phyloP scores from a whole-genome alignment of 2,888 invertebrate genomes.

The Syrphus vitripennis region DNA sequence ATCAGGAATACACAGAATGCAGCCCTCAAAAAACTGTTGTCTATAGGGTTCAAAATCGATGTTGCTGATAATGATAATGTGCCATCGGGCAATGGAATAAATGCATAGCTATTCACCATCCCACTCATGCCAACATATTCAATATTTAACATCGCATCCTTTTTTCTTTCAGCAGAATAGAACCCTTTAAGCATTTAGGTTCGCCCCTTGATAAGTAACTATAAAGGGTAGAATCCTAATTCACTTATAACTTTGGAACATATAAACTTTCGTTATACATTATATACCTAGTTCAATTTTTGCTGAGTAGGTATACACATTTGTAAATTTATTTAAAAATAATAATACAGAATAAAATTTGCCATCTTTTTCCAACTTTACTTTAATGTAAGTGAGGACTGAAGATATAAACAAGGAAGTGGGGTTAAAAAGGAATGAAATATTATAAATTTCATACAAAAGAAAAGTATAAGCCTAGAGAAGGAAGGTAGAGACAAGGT shows the following conservation, averaged over 20 bases:
- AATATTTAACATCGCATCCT: neutral
- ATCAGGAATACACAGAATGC: conserved; percentile 9
- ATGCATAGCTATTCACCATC: conserved; percentile 31
- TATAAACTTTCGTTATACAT: conserved; percentile 17
- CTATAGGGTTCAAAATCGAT: conserved; percentile 24
- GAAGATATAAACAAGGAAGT: conserved; percentile 26
- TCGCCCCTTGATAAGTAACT: conserved; percentile 37
- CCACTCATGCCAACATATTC: conserved; percentile 40
- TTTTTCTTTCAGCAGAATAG: conserved; percentile 10
- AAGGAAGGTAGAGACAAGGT: neutral
- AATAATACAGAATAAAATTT: conserved; percentile 67
- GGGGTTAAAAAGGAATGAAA: neutral
- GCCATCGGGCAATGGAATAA: conserved; percentile 21
- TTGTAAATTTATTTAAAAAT: conserved; percentile 68
- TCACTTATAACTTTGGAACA: neutral
- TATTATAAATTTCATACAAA: conserved; percentile 22
- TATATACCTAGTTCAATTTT: neutral
- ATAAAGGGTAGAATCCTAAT: conserved; percentile 53
- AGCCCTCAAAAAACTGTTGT: neutral
- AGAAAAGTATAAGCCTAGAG: conserved; percentile 39
- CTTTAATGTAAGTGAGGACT: conserved; percentile 16
- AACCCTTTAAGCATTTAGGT: conserved; percentile 61
- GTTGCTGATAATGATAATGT: conserved; percentile 48
- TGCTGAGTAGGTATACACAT: neutral
- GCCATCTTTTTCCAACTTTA: conserved; percentile 50